Base-by-base conservation (phyloP, 2,888 invertebrate genomes). In the Anthophora plumipes region DNA sequence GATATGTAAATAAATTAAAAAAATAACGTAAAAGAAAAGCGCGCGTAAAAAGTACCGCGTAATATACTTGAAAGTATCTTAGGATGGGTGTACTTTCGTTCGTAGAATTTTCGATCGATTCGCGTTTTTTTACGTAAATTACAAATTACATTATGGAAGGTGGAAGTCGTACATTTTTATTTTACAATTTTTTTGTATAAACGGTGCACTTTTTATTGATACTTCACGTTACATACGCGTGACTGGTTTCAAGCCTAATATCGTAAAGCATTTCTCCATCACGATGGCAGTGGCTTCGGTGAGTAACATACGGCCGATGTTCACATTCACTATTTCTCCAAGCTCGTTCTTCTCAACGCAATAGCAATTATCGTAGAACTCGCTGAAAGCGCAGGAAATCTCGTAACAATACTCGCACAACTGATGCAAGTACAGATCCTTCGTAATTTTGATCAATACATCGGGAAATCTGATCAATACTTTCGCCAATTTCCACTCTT, bases 361-460 rank as follows among this genome's bases (percentile, higher is more conserved):
- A 92, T 99, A 99, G 93, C 99, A 99, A 89, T 95, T 96, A 92
- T 99, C 99, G 93, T 99, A 99, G 94, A 99, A 99, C 93, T 99
- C 99, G 0, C 98, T 96, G 92, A 99, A 99, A 1, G 96, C 95
- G 7, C 97, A 96, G n/a, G 98, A 96, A 72, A 99, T 95, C 91
- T 99, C 99, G 94, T 98, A 99, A 82, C 99, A 95, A 93, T 97
- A 99, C 92, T 99, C 99, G 92, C 99, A 99, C 41, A 99, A 94
- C 68, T 96, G 95, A 93, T 99, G 98, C 70, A 98, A 92, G 82
- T 95, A 96, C 39, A 99, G 94, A 91, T 98, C 98, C 87, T 96
- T 96, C 0, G 97, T 94, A 48, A 98, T 97, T 92, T 96, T 97
- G 0, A 97, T 92, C 55, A 99, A 94, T 5, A 98, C 95, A 93